Evolutionary conservation across 1,140 invertebrate species (phyloP).

Genomic region (Drosophila gunungcola): DNA sequence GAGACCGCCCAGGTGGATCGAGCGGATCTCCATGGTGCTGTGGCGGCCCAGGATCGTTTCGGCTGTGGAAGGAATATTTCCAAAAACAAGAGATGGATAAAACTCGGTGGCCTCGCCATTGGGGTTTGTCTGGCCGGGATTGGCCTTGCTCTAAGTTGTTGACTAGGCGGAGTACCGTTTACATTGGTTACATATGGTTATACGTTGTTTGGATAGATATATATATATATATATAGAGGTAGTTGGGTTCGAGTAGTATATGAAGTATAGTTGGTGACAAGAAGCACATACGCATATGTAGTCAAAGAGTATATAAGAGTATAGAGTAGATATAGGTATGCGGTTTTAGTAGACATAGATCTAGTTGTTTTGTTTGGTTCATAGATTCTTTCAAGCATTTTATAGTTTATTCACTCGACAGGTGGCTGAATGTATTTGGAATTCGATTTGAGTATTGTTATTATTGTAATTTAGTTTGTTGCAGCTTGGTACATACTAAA

Average conservation of each 20-base stretch:
- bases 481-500: constrained; percentile 78
- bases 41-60: constrained; percentile 92
- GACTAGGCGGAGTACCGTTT: constrained; percentile 76
- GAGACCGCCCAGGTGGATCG: constrained; percentile 91
- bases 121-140: constrained; percentile 48
- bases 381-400: constrained; percentile 70
- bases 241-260: constrained; percentile 46
- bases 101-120: constrained; percentile 52
- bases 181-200: constrained; percentile 62
- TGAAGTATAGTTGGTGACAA: constrained; percentile 76
- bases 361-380: constrained; percentile 62
- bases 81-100: constrained; percentile 71
- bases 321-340: constrained; percentile 64
- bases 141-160: constrained; percentile 66
- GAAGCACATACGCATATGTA: constrained; percentile 81
- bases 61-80: constrained; percentile 86
- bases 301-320: constrained; percentile 69
- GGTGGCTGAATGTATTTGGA: constrained; percentile 60
- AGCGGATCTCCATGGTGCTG: constrained; percentile 91
- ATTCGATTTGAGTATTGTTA: constrained; percentile 45
- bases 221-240: constrained; percentile 46
- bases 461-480: constrained; percentile 56
- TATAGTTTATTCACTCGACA: constrained; percentile 58
- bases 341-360: constrained; percentile 77
- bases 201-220: constrained; percentile 33